Conservation (phyloP, 1,140 invertebrate genomes). For the Hylaeus volcanicus region DNA sequence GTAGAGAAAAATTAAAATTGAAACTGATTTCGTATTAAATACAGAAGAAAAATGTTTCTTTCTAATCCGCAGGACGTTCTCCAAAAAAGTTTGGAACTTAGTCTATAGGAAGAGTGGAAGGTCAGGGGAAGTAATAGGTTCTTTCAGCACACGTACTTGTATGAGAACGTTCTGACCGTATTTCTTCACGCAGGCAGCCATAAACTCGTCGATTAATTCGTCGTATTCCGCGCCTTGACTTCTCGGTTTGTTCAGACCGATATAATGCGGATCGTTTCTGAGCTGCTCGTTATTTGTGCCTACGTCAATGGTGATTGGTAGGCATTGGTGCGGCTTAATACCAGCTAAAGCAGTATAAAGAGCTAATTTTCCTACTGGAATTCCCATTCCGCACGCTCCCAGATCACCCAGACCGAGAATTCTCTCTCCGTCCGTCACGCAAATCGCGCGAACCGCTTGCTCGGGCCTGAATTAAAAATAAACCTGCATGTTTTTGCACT, state of each 20-base stretch:
- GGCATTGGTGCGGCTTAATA: conserved; percentile 95
- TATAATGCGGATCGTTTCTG: conserved; percentile 96
- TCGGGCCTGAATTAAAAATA: conserved; percentile 87
- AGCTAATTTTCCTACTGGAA: conserved; percentile 96
- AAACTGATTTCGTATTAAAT: too few species aligned
- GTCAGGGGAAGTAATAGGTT: not conserved
- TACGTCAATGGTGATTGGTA: conserved; percentile 95
- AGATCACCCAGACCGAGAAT: conserved; percentile 97
- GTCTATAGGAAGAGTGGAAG: not conserved
- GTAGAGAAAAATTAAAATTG: too few species aligned
- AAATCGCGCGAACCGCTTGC: conserved; percentile 94
- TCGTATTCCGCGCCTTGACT: conserved; percentile 95
- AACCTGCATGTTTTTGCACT: not conserved
- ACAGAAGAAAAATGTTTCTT: too few species aligned
- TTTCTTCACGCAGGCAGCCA: conserved; percentile 95
- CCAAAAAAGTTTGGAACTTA: too few species aligned
- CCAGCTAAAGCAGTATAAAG: conserved; percentile 96
- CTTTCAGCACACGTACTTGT: conserved; percentile 81
- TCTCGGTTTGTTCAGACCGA: conserved; percentile 93
- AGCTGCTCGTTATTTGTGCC: conserved; percentile 95
- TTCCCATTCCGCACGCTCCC: conserved; percentile 97
- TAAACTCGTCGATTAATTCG: conserved; percentile 98
- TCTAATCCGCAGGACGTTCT: too few species aligned
- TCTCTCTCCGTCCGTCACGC: conserved; percentile 96
- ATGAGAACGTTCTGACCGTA: conserved; percentile 94